Evolutionary conservation across 2,113 vertebrate species (phyloP).

Genomic region (Hippolais icterina): DNA sequence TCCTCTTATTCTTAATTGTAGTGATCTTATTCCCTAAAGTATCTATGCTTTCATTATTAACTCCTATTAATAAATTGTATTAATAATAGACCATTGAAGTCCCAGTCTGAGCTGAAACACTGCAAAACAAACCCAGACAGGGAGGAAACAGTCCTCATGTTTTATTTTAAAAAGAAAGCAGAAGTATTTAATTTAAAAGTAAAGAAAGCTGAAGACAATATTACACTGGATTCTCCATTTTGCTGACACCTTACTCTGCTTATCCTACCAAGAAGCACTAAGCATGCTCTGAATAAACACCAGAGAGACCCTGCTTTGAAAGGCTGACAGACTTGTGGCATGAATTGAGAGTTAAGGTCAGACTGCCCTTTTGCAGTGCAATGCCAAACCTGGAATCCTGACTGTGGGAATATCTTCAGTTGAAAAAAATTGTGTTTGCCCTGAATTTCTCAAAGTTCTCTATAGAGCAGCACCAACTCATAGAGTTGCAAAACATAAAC

Average conservation of each 20-base stretch:
- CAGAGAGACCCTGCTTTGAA: neutral
- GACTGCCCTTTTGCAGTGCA: neutral
- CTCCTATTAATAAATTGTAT: conserved; percentile 50
- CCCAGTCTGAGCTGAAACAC: neutral
- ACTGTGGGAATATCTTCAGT: neutral
- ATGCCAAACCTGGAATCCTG: neutral
- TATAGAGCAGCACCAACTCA: neutral
- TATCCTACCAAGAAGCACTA: neutral
- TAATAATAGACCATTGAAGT: conserved; percentile 3
- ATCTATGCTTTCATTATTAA: conserved; percentile 52
- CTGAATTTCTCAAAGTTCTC: neutral
- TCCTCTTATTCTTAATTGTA: conserved; percentile 59
- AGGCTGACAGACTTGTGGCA: neutral
- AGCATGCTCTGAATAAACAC: neutral
- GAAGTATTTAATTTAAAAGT: neutral
- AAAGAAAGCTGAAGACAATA: neutral
- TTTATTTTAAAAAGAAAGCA: conserved; percentile 10
- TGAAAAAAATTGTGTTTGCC: neutral
- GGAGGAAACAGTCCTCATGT: neutral
- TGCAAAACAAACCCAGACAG: neutral
- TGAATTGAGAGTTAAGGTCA: neutral
- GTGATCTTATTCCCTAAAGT: conserved; percentile 47
- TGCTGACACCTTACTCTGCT: neutral
- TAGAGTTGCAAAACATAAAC: neutral
- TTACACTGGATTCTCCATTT: neutral